Base-by-base conservation (phyloP, 2,797 vertebrate genomes). In the Alosa sapidissima region DNA sequence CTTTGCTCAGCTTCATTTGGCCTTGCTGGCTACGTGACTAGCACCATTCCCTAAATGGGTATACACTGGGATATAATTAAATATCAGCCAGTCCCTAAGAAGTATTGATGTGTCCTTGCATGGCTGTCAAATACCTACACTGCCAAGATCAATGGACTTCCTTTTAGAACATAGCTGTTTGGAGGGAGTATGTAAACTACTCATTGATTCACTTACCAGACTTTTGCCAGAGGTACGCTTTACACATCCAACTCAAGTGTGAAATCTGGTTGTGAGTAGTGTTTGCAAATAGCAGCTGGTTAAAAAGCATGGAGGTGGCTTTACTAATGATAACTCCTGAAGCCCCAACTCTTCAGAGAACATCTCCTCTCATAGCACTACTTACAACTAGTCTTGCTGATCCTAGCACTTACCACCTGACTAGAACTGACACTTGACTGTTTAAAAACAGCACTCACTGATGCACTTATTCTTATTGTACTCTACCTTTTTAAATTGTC, bases 121-220 rank as follows among this genome's bases (percentile, higher is more conserved):
- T 1, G 72, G 72, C 72, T 78, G 72, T 78, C 72, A 78, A 78
- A 78, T 78, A 78, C 72, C 47, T 78, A 78, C 72, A 78, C 72
- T 78, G 72, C 72, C 72, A 78, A 47, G 72, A 78, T 78, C 72
- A 78, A 78, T 78, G 41, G 72, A 78, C 36, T 78, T 78, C 36
- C 72, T 78, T 78, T 78, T 78, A 78, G 72, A 78, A 78, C 72
- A 78, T 78, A 47, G 72, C 72, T 78, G 72, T 78, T 78, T 78
- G 72, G 36, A 47, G 19, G 41, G 72, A 78, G 72, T 78, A 47
- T 78, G 72, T 78, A 78, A 78, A 78, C 72, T 47, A 41, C 72
- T 47, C 72, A 78, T 47, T 78, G 72, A 78, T 78, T 78, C 19
- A 47, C 41, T 75, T 75, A 75, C 36, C 13, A 75, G 33, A 75